Percentiles rank a stretch among this genome's conserved stretches.
Conservation (phyloP, 1,140 invertebrate genomes). For the Varroa destructor region DNA sequence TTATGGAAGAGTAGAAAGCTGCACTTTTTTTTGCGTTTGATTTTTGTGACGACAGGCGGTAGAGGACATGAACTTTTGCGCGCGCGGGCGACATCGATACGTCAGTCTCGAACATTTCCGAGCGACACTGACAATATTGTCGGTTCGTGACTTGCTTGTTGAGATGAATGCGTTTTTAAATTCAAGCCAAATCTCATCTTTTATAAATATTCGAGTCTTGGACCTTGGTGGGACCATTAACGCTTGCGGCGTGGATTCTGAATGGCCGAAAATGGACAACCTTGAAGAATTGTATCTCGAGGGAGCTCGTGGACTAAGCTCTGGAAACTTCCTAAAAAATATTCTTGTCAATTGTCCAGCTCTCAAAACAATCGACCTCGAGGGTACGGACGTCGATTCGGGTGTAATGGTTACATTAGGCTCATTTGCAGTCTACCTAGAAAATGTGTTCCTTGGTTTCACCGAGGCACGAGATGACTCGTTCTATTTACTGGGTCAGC, state of each 20-base stretch:
- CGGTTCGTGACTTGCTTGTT: slow-evolving; percentile 1
- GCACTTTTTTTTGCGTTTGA: too few relatives aligned
- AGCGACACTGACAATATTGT: background rate
- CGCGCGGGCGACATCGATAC: background rate
- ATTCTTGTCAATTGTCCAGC: slow-evolving; percentile 24
- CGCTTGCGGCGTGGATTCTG: background rate
- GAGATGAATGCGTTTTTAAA: background rate
- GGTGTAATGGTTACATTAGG: background rate
- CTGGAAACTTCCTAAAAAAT: background rate
- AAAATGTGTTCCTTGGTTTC: slow-evolving; percentile 1
- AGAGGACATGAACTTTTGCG: background rate
- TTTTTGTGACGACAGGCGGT: slow-evolving; percentile 1
- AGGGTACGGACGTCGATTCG: background rate
- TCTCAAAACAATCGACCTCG: slow-evolving; percentile 6
- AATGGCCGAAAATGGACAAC: slow-evolving; percentile 8
- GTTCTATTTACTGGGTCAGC: background rate
- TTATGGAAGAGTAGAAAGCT: too few relatives aligned
- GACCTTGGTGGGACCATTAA: slow-evolving; percentile 10
- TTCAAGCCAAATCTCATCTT: background rate
- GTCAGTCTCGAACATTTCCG: slow-evolving; percentile 3
- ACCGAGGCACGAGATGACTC: background rate
- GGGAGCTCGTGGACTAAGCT: background rate
- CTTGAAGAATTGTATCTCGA: slow-evolving; percentile 20
- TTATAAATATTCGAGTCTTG: slow-evolving; percentile 3
- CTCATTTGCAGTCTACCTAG: background rate